Evolutionary conservation across 2,888 invertebrate species (phyloP), one percentile per base, ranked within the genome.

Genomic region (Cataglyphis livida): DNA sequence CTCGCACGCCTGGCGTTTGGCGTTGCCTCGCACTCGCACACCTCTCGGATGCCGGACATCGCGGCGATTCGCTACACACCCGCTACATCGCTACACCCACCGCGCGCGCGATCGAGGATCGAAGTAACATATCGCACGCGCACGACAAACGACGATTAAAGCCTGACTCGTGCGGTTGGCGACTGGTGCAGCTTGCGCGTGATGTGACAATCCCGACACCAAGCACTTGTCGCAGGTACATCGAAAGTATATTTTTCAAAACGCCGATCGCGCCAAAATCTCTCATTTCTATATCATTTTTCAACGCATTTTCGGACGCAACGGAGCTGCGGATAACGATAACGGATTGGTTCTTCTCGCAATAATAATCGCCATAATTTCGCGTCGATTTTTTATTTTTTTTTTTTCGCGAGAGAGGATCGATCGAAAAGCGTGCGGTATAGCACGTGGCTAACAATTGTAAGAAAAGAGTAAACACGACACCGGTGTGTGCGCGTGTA

Each of bases 401-500:
- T 61, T 68, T 38, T 6, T 41, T 28, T 15, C 32, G 7, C 9
- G 44, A 12, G 18, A 28, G 41, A 61, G 41, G 25, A 61, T 61
- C 64, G 81, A n/a, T 68, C 6, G 21, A 28, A 21, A 6, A 7
- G 12, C 35, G 68, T 87, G 87, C 65, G 82, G 41, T 57, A 44
- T 57, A 76, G 78, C 82, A 78, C 82, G 68, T 78, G 82, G 78
- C 54, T 61, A 65, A 89, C 86, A 89, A 86, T 89, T 84, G 78
- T 84, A 85, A 89, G 88, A 89, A 84, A 82, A 70, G 62, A 84
- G 78, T 81, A 82, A 81, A 66, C 61, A 81, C 66, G 68, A 84
- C 86, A 86, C 71, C 84, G 32, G 6, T 32, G 32, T 5, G 32
- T 35, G 32, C 10, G 12, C 12, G 4, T 15, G 12, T 44, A 41